Conservation (phyloP, 2,888 invertebrate genomes). For the Ceramica pisi region DNA sequence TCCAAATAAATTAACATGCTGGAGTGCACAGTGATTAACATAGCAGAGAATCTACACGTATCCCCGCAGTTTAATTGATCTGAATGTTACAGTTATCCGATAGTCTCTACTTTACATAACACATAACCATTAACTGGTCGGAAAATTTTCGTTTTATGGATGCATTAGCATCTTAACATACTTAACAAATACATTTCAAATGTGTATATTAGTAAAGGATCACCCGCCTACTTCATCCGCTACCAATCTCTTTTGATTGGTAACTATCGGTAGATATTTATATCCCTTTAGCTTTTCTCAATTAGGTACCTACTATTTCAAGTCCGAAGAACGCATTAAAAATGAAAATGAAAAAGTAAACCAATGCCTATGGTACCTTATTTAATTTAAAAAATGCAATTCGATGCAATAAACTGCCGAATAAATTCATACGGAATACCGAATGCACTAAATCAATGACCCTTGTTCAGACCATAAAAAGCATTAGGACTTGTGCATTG, state of each 20-base stretch:
- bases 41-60: constrained; percentile 12
- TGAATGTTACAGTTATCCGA: background rate
- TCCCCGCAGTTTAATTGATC: constrained; percentile 22
- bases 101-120: constrained; percentile 9
- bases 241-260: too few relatives aligned
- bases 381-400: background rate
- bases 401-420: constrained; percentile 1
- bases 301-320: too few relatives aligned
- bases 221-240: too few relatives aligned
- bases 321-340: too few relatives aligned
- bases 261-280: too few relatives aligned
- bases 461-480: constrained; percentile 29
- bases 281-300: too few relatives aligned
- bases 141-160: background rate
- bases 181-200: background rate
- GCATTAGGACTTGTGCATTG: constrained; percentile 22
- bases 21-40: background rate
- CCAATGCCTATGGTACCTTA: background rate
- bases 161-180: background rate
- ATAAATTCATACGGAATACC: constrained; percentile 22
- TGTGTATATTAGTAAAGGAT: too few relatives aligned
- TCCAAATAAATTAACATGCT: constrained; percentile 16
- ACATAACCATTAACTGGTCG: constrained; percentile 7
- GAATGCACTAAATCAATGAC: constrained; percentile 47
- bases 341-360: background rate